A percentile compares a stretch with the other conserved stretches of the same genome.
Evolutionary conservation across 2,888 invertebrate species (phyloP).

Genomic region (Coenonympha arcania): DNA sequence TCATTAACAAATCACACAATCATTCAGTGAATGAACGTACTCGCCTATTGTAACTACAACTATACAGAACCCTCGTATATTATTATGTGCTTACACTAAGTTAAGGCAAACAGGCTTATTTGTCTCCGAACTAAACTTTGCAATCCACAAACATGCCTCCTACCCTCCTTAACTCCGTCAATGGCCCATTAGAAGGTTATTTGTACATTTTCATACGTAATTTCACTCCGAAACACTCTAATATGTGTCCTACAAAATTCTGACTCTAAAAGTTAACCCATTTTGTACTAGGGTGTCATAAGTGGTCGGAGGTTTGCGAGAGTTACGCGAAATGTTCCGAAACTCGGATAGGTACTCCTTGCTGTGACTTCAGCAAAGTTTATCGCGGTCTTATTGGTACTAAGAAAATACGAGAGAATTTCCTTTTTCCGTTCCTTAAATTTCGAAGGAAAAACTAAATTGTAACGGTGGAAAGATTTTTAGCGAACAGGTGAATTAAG

Average conservation of each 20-base stretch:
- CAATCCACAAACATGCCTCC: neutral
- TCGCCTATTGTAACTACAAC: no score
- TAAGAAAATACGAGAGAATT: neutral
- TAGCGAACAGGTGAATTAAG: neutral
- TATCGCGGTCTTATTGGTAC: slow-evolving; percentile 4
- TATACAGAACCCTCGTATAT: no score
- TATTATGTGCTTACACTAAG: no score
- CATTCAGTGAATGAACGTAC: no score
- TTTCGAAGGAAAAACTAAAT: neutral
- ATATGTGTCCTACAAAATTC: neutral
- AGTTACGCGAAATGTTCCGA: neutral
- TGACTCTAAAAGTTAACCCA: neutral
- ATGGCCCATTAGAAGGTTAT: neutral
- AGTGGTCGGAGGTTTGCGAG: neutral
- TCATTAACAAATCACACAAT: no score
- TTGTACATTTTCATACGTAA: neutral
- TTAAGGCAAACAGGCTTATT: neutral
- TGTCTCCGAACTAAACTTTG: neutral
- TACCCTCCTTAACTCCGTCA: neutral
- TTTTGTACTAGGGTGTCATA: neutral
- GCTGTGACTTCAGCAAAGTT: slow-evolving; percentile 3
- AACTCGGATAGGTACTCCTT: neutral
- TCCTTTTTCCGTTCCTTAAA: neutral
- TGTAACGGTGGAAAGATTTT: neutral
- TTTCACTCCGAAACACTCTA: neutral